Conservation (phyloP, 2,888 invertebrate species). For the Autographa pulchrina region DNA sequence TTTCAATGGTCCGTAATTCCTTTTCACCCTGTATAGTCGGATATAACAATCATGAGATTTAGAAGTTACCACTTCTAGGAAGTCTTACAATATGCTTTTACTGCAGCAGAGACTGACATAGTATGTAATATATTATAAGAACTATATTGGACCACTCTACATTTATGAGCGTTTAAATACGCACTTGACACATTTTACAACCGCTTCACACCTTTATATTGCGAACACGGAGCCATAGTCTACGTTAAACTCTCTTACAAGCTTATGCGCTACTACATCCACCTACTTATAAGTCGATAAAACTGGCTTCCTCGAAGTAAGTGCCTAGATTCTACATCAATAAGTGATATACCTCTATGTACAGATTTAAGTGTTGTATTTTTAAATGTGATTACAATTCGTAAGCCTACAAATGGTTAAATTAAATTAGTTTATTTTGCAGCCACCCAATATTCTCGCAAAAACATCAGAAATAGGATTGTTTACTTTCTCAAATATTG, state of each 20-base stretch:
- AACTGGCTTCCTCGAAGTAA: neutral
- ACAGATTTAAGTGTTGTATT: too few species aligned
- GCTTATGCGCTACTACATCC: neutral
- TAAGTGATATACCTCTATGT: neutral
- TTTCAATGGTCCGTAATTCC: too few species aligned
- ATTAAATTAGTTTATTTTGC: neutral
- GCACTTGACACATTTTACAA: constrained; percentile 50
- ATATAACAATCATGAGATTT: too few species aligned
- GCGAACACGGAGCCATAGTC: constrained; percentile 15
- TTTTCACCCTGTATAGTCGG: too few species aligned
- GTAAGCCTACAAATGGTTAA: neutral
- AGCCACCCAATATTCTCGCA: neutral
- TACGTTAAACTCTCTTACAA: constrained; percentile 14
- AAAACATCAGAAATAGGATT: neutral
- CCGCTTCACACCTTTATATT: constrained; percentile 25
- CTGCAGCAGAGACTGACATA: neutral
- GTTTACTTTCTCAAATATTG: neutral
- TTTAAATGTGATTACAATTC: too few species aligned
- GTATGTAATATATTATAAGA: constrained; percentile 5
- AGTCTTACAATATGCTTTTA: neutral
- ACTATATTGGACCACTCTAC: constrained; percentile 10
- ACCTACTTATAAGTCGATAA: too few species aligned
- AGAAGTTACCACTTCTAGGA: too few species aligned
- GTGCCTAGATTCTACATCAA: neutral
- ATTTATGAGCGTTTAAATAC: constrained; percentile 47